Conservation (phyloP, 37 sponge, comb jelly and placozoan species). For the Ianthella basta region DNA sequence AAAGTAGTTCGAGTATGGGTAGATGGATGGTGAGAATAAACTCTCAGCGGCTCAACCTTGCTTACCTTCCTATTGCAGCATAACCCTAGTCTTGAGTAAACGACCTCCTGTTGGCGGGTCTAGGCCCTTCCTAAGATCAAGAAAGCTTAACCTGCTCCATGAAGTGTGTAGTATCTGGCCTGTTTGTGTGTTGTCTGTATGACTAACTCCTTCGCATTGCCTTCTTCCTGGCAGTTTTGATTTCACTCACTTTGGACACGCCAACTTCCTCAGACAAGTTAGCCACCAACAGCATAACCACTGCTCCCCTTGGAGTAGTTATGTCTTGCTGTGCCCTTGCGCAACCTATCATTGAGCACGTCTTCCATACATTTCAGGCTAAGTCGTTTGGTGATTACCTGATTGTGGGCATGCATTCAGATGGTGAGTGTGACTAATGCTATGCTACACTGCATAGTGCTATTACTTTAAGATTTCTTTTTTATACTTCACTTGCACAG, state of each 20-base stretch:
- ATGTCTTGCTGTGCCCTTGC: too few species aligned
- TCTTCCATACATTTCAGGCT: constrained; percentile 50
- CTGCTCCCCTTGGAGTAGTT: too few species aligned
- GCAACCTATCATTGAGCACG: too few species aligned
- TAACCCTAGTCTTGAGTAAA: too few species aligned
- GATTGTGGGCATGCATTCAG: constrained; percentile 91
- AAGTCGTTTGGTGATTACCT: constrained; percentile 90
- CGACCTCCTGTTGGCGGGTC: too few species aligned
- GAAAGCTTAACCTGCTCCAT: too few species aligned
- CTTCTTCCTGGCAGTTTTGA: constrained; percentile 76
- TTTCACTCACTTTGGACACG: constrained; percentile 94
- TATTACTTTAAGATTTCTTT: neutral
- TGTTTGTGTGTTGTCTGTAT: too few species aligned
- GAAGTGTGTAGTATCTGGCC: too few species aligned
- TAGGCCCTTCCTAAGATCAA: too few species aligned
- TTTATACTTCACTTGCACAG: constrained; percentile 35
- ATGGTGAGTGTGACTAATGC: constrained; percentile 57
- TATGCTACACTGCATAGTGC: neutral
- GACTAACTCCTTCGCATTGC: too few species aligned
- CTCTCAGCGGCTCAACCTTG: too few species aligned
- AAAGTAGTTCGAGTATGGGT: constrained; percentile 82
- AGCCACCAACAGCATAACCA: neutral
- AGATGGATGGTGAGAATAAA: constrained; percentile 91
- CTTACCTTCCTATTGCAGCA: too few species aligned
- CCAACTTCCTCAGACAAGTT: constrained; percentile 92